Conservation (phyloP, 1,140 invertebrate genomes). For the Papilio polyxenes region DNA sequence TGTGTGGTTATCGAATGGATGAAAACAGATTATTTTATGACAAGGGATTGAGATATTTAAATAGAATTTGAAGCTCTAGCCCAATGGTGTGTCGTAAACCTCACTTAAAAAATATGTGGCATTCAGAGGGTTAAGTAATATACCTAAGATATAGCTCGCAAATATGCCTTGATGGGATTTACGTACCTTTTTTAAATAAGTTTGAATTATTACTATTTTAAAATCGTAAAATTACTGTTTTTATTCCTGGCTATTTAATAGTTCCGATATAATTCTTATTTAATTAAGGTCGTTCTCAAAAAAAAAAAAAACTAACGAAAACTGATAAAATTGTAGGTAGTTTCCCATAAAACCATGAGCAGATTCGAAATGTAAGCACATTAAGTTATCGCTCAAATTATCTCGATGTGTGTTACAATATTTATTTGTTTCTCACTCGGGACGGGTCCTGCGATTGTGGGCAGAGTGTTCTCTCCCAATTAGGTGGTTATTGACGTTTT, state of each 20-base stretch:
- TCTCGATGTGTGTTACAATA: slow-evolving; percentile 76
- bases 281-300: slow-evolving; percentile 17
- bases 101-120: neutral
- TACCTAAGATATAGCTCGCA: neutral
- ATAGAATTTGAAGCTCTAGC: neutral
- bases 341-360: slow-evolving; percentile 80
- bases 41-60: neutral
- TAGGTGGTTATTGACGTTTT: slow-evolving; percentile 81
- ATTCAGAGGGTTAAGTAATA: neutral
- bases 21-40: neutral
- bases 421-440: slow-evolving; percentile 78
- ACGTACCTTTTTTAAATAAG: too few species aligned
- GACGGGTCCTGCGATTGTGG: slow-evolving; percentile 63
- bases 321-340: slow-evolving; percentile 64
- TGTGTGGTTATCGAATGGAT: neutral
- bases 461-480: slow-evolving; percentile 77
- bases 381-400: slow-evolving; percentile 79
- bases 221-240: neutral
- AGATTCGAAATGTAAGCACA: slow-evolving; percentile 79
- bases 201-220: neutral
- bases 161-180: neutral
- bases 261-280: slow-evolving; percentile 25
- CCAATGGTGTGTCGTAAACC: neutral
- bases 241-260: neutral
- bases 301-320: slow-evolving; percentile 38